Percentiles rank a stretch among this genome's conserved stretches.
These are phyloP conservation scores for Hyphantria cunea DNA, from an alignment of 1,140 invertebrate genomes.

Conservation along the genomic window DNA sequence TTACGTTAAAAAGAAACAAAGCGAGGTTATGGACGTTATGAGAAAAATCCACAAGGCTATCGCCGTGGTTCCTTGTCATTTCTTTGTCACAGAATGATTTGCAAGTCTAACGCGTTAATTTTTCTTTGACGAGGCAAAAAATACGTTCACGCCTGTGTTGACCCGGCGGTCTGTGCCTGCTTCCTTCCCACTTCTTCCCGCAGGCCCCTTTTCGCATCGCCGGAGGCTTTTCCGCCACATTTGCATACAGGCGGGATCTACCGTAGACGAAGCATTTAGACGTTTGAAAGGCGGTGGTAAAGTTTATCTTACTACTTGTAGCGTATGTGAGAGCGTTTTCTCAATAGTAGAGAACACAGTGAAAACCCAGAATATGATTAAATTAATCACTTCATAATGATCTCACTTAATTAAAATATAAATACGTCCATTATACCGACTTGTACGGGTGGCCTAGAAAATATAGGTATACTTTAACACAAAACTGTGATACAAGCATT, in stretches of 20 bases:
- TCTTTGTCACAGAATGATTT: constrained; percentile 73
- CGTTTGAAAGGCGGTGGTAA: constrained; percentile 54
- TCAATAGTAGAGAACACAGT: not conserved
- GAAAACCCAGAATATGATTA: not conserved
- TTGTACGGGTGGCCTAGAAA: not conserved
- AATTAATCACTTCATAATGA: constrained; percentile 2
- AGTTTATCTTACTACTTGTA: constrained; percentile 27
- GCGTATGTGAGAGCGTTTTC: not conserved
- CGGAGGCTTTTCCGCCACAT: constrained; percentile 53
- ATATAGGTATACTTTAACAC: not conserved
- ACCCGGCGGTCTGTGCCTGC: constrained; percentile 40
- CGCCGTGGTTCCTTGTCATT: constrained; percentile 61
- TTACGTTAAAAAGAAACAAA: constrained; percentile 49
- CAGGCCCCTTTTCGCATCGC: constrained; percentile 9
- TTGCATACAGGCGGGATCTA: constrained; percentile 71
- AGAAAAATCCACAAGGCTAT: constrained; percentile 70
- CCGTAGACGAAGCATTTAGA: constrained; percentile 58
- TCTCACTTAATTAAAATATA: not conserved
- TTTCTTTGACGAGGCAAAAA: constrained; percentile 77
- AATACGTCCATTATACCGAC: no score
- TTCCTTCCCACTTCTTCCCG: constrained; percentile 27
- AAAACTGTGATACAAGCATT: not conserved
- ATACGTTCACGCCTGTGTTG: constrained; percentile 63
- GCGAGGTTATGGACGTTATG: constrained; percentile 58
- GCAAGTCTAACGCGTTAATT: constrained; percentile 78